Evolutionary conservation across 2,113 vertebrate species (phyloP).

Genomic region (Lagopus leucura): DNA sequence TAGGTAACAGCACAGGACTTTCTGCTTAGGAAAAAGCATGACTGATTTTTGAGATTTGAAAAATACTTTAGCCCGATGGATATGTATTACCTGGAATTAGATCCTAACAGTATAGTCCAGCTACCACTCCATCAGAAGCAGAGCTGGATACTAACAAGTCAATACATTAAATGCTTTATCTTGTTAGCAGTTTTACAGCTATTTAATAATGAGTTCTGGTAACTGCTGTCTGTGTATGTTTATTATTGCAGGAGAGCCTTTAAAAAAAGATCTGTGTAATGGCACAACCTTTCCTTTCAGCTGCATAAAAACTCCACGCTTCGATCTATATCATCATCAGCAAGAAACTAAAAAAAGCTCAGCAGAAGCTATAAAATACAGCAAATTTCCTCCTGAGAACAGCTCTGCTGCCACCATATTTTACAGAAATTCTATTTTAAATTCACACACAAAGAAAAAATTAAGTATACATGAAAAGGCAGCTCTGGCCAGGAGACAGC

Average conservation of each 20-base stretch:
- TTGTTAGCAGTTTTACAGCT: constrained; percentile 39
- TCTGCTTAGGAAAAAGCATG: not conserved
- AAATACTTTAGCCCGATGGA: not conserved
- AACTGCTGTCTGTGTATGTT: not conserved
- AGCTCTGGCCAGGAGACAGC: not conserved
- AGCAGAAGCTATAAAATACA: constrained; percentile 33
- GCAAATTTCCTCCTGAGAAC: not conserved
- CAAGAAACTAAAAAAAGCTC: constrained; percentile 39
- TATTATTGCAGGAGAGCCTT: not conserved
- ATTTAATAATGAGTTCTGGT: constrained; percentile 32
- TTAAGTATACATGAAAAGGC: not conserved
- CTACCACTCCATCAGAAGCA: not conserved
- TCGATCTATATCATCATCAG: constrained; percentile 38
- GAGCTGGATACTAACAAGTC: not conserved
- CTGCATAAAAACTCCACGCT: constrained; percentile 11
- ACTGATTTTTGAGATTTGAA: not conserved
- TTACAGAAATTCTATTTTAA: constrained; percentile 11
- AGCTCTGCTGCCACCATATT: not conserved
- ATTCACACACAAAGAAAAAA: not conserved
- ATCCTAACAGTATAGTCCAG: constrained; percentile 11
- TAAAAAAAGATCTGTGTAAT: not conserved
- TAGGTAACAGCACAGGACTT: not conserved
- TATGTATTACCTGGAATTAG: not conserved
- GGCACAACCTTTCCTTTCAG: constrained; percentile 27
- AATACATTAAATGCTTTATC: not conserved